Evolutionary conservation across 2,888 invertebrate genomes (phyloP).

Genomic region (Ichneumoninae sp.): DNA sequence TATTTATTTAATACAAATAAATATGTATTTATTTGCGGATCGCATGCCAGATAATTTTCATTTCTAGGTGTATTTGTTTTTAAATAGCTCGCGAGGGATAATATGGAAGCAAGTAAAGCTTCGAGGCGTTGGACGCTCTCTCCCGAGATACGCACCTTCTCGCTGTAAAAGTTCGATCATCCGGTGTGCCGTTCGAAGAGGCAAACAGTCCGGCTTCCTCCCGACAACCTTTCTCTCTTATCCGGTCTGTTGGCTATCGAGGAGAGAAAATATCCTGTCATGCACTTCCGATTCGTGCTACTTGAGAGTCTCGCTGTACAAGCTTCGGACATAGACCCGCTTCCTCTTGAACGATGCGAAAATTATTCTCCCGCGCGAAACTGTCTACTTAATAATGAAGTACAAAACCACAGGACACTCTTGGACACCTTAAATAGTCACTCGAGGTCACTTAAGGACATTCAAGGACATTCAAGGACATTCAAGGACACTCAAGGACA

Average conservation of each 20-base stretch:
- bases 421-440: neutral
- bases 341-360: slow-evolving; percentile 44
- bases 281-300: slow-evolving; percentile 67
- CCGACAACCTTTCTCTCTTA: slow-evolving; percentile 66
- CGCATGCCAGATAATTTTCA: neutral
- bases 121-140: slow-evolving; percentile 36
- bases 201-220: slow-evolving; percentile 26
- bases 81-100: neutral
- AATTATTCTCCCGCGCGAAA: slow-evolving; percentile 36
- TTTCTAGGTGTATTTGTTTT: neutral
- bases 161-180: slow-evolving; percentile 41
- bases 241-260: slow-evolving; percentile 69
- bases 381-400: neutral
- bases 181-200: slow-evolving; percentile 14
- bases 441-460: neutral
- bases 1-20: no score
- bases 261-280: slow-evolving; percentile 68
- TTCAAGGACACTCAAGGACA: neutral
- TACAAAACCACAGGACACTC: neutral
- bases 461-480: neutral
- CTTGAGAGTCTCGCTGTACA: slow-evolving; percentile 41
- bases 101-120: neutral
- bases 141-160: slow-evolving; percentile 20
- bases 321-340: slow-evolving; percentile 30
- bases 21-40: neutral